Conservation (phyloP, 2,888 invertebrate genomes). For the Ceriagrion tenellum region DNA sequence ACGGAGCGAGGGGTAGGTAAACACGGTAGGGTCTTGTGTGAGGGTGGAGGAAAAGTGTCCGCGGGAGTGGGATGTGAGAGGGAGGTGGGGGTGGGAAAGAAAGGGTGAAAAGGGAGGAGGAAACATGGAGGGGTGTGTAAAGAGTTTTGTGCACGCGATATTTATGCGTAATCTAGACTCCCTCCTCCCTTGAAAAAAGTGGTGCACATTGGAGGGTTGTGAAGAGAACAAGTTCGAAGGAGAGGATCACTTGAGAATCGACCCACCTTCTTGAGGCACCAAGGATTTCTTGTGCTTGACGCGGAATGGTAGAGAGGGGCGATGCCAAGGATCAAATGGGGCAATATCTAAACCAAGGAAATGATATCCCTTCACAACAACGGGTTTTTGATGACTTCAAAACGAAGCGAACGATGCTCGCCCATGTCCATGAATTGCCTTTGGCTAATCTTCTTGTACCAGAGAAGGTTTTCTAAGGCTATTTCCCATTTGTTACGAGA, state of each 20-base stretch:
- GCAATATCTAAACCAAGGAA: background rate
- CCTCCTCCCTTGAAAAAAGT: background rate
- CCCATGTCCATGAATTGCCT: no score
- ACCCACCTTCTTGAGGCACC: background rate
- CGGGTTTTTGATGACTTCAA: background rate
- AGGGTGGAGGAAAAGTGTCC: background rate
- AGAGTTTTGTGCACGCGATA: conserved; percentile 22
- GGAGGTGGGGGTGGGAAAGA: background rate
- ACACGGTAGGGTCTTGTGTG: background rate
- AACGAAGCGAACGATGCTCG: background rate
- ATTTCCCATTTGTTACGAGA: no score
- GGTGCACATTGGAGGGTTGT: background rate
- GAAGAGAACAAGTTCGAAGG: background rate
- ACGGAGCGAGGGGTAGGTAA: conserved; percentile 39
- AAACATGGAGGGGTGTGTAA: background rate
- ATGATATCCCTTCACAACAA: background rate
- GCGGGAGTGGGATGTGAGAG: background rate
- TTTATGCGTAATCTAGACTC: conserved; percentile 48
- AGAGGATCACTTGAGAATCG: background rate
- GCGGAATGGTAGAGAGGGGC: background rate
- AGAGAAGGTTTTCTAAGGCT: no score
- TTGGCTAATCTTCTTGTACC: no score
- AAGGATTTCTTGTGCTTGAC: background rate
- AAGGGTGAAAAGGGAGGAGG: no score
- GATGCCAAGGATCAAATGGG: background rate